Base-by-base conservation (phyloP, 1,140 invertebrate species). In the Eubasilissa regina region DNA sequence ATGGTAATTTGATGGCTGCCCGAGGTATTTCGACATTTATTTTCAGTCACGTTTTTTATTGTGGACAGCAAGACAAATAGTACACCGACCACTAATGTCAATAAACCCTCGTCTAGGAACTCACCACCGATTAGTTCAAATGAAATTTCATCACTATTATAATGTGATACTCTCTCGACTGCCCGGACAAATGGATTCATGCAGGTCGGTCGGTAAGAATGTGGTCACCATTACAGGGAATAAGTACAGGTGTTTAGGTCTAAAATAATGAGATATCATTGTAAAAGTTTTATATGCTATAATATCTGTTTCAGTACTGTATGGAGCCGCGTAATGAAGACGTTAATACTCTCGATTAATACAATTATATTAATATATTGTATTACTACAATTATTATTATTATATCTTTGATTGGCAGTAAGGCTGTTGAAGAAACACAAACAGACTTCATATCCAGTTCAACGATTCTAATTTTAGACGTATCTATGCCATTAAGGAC, bases 61-160 rank as follows among this genome's bases (percentile, higher is more conserved):
- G 66, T 47, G 66, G 66, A 70, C 66, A 70, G 66, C 15, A 48
- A 48, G 43, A 17, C 66, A 70, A 70, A 70, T 48, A 70, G 47
- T 44, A 64, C 43, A 64, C 45, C 17, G 45, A 70, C 66, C 66
- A 48, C 66, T 64, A 70, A 70, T 70, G 66, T 70, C 66, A 70
- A 70, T 70, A 70, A 70, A 70, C 66, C 21, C 66, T 17, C 60
- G 19, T 21, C 25, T 12, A 51, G 60, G 60, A 43, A 70, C 25
- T 70, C 66, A 48, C 9, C n/a, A 4, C 47, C 43, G 43, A 70
- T 70, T 48, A 47, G 47, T 9, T 9, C 45, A 45, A 48, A 70
- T 70, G 43, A 70, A 70, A 45, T 70, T 70, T 45, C 66, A n/a
- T 64, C 19, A 64, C 35, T 64, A 25, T 25, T 64, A 25, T 64